phyloP scores from a whole-genome alignment of 2,797 vertebrate genomes.

The Pachyuromys duprasi region DNA sequence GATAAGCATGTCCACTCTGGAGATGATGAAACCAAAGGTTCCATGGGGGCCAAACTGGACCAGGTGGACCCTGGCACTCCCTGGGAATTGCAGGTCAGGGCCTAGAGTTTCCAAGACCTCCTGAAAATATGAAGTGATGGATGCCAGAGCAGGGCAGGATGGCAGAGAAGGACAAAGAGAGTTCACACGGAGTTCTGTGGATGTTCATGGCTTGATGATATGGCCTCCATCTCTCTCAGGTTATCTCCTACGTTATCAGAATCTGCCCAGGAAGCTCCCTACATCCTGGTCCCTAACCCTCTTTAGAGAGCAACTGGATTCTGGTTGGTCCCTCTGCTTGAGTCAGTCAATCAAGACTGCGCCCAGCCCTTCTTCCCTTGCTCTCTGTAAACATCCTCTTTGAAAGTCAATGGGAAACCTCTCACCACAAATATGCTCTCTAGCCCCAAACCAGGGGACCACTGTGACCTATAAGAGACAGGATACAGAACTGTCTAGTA shows the following conservation, averaged over 20 bases:
- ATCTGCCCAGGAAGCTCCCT: background rate
- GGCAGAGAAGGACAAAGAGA: background rate
- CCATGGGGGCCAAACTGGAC: constrained; percentile 91
- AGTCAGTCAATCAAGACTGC: background rate
- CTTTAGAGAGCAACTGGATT: background rate
- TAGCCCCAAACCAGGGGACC: background rate
- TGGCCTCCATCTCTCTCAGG: background rate
- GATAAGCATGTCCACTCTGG: constrained; percentile 86
- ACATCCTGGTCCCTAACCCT: background rate
- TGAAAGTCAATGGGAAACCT: background rate
- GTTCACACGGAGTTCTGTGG: background rate
- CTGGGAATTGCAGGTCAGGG: constrained; percentile 89
- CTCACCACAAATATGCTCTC: background rate
- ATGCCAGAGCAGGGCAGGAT: fast-evolving
- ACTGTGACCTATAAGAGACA: background rate
- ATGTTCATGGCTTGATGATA: background rate
- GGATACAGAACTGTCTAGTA: background rate
- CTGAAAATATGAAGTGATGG: constrained; percentile 82
- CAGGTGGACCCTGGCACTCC: constrained; percentile 89
- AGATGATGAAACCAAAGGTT: constrained; percentile 93
- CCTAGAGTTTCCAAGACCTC: constrained; percentile 90
- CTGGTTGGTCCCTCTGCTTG: background rate
- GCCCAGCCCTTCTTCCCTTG: background rate
- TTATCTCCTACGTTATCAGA: background rate
- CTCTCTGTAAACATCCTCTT: background rate